phyloP scores from a whole-genome alignment of 2,797 vertebrate species.

The Sphenodon punctatus region DNA sequence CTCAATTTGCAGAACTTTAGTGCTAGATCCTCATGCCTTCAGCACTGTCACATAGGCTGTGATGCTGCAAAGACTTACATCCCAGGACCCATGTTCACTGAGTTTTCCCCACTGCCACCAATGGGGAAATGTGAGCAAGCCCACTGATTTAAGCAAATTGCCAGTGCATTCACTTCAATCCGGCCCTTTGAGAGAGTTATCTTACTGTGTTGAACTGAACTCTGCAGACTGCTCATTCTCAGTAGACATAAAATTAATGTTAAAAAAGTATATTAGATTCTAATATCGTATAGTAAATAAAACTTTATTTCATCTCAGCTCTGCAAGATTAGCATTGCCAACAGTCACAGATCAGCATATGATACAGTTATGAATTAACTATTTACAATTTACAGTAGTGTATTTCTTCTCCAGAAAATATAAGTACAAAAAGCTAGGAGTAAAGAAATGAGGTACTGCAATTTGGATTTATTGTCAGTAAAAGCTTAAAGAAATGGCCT shows the following conservation, averaged over 20 bases:
- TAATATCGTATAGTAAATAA: constrained; percentile 86
- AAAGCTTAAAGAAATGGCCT: constrained; percentile 76
- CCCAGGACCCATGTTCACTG: no score
- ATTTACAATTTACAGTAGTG: constrained; percentile 93
- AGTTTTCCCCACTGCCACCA: no score
- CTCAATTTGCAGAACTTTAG: no score
- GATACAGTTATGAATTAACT: constrained; percentile 80
- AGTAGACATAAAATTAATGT: constrained; percentile 16
- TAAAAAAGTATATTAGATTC: constrained; percentile 8
- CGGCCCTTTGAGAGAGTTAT: no score
- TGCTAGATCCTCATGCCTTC: not conserved
- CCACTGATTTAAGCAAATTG: not conserved
- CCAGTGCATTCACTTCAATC: no score
- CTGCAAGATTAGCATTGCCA: constrained; percentile 84
- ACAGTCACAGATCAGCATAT: constrained; percentile 83
- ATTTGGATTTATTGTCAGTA: constrained; percentile 74
- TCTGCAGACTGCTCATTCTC: not conserved
- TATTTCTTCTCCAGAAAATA: constrained; percentile 84
- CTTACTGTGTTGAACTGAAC: not conserved
- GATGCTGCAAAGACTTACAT: not conserved
- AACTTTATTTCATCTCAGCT: constrained; percentile 88
- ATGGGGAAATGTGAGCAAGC: not conserved
- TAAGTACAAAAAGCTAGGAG: constrained; percentile 88
- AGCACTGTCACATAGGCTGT: not conserved
- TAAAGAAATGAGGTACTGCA: constrained; percentile 84